Evolutionary conservation across 2,113 vertebrate species (phyloP).

Genomic region (Paralichthys olivaceus): DNA sequence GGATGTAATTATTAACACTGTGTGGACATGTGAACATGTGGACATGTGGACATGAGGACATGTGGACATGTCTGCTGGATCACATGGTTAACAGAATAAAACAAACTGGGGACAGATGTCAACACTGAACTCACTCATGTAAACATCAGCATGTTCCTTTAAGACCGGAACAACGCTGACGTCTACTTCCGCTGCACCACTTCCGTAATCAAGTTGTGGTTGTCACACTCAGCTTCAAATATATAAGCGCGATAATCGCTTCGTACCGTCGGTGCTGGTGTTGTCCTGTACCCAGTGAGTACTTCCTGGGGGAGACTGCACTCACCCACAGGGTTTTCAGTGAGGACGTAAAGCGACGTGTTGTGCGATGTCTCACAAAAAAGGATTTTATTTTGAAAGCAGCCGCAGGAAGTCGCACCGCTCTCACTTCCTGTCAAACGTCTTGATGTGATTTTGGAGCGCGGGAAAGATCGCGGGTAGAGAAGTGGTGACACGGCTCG

Average conservation of each 20-base stretch:
- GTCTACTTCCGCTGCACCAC: conserved; percentile 29
- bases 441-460: conserved; percentile 9
- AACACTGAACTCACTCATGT: too few species aligned
- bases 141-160: background rate
- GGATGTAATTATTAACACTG: conserved; percentile 4
- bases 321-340: too few species aligned
- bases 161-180: background rate
- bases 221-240: background rate
- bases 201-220: background rate
- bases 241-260: background rate
- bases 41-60: too few species aligned
- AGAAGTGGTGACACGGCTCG: too few species aligned
- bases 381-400: conserved; percentile 39
- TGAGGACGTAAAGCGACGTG: background rate
- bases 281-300: too few species aligned
- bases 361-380: background rate
- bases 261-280: background rate
- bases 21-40: too few species aligned
- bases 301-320: too few species aligned
- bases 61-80: too few species aligned
- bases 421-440: background rate
- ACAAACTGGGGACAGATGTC: too few species aligned
- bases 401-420: fast-evolving
- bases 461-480: background rate
- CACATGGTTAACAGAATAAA: too few species aligned